These are phyloP conservation scores for Harpegnathos saltator DNA, from an alignment of 1,140 invertebrate species.

Conservation along the genomic window DNA sequence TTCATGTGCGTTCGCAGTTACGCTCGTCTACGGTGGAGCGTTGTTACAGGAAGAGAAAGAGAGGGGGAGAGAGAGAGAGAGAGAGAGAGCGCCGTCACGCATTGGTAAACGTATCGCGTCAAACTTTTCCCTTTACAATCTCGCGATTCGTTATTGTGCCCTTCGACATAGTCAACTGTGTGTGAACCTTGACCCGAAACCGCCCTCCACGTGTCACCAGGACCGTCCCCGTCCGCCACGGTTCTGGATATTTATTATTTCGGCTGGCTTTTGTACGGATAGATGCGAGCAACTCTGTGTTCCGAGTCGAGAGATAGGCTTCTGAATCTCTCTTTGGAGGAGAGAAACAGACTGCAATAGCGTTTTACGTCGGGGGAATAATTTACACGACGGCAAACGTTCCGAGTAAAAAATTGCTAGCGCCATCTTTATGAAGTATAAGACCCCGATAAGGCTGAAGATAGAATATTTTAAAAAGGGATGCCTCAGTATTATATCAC, in stretches of 20 bases:
- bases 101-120: constrained; percentile 47
- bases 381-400: background rate
- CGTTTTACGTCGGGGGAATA: background rate
- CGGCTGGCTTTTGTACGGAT: constrained; percentile 16
- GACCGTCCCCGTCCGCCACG: constrained; percentile 1
- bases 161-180: constrained; percentile 24
- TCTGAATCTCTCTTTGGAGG: background rate
- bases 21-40: background rate
- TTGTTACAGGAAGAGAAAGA: too few relatives aligned
- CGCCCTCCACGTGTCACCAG: constrained; percentile 36
- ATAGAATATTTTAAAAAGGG: too few relatives aligned
- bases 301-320: constrained; percentile 3
- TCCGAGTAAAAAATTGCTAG: too few relatives aligned
- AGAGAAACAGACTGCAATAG: background rate
- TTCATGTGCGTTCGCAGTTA: background rate
- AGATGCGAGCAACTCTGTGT: background rate
- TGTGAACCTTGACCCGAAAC: constrained; percentile 53
- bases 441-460: too few relatives aligned
- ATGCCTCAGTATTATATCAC: too few relatives aligned
- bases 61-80: too few relatives aligned
- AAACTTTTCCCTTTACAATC: constrained; percentile 58
- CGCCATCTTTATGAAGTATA: too few relatives aligned
- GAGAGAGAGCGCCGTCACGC: constrained; percentile 25
- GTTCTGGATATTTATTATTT: constrained; percentile 48
- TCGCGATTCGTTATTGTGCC: constrained; percentile 45